phyloP scores from a whole-genome alignment of 2,113 vertebrate genomes.

The Caretta caretta region DNA sequence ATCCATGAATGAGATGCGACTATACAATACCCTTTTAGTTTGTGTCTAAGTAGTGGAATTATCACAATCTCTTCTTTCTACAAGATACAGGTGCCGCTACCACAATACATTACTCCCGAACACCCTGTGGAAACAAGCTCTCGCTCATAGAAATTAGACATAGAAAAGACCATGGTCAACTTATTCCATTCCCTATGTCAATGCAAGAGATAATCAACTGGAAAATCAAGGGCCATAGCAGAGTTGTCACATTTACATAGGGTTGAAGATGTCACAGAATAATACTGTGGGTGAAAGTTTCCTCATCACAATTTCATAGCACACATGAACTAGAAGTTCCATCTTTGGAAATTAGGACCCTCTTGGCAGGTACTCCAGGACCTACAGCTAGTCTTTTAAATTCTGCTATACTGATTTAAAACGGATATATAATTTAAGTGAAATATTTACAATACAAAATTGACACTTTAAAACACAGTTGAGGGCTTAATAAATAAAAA shows the following conservation, averaged over 20 bases:
- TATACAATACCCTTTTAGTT: background rate
- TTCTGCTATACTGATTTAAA: background rate
- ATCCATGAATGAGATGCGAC: background rate
- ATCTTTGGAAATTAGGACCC: background rate
- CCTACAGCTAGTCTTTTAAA: background rate
- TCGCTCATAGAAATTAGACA: background rate
- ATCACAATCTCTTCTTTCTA: background rate
- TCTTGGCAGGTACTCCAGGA: background rate
- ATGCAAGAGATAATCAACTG: background rate
- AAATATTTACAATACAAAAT: background rate
- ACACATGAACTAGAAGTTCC: background rate
- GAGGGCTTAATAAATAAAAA: background rate
- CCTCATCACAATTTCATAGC: background rate
- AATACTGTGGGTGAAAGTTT: background rate
- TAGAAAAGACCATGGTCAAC: background rate
- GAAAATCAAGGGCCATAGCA: background rate
- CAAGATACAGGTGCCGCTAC: background rate
- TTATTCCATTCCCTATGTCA: background rate
- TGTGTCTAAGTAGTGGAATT: background rate
- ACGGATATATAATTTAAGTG: rapidly evolving
- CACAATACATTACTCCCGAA: rapidly evolving
- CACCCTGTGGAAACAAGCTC: rapidly evolving
- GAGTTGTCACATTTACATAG: rapidly evolving
- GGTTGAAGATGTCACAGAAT: background rate
- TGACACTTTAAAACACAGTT: rapidly evolving